Base-by-base conservation (phyloP, 2,113 vertebrate genomes). In the Pogona vitticeps region DNA sequence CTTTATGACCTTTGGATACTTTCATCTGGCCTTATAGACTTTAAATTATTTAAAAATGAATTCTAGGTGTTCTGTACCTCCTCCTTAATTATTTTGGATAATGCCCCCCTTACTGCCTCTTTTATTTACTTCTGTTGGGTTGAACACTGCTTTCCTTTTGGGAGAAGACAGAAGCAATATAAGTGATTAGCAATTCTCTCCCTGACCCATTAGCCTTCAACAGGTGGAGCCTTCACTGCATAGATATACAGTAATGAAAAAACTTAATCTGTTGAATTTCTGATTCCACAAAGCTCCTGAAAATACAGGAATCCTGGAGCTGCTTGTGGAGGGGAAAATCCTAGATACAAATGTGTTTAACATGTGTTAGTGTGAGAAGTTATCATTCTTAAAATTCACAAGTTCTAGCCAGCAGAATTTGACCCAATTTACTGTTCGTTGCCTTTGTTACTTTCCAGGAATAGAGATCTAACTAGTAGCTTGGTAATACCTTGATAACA, bases 401-500 rank as follows among this genome's bases (percentile, higher is more conserved):
- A 46, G n/a, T 23, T 46, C 20, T 52, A 56, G 61, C 63, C 63
- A 58, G 33, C 33, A 58, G 61, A 58, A 70, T 70, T 18, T 58
- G n/a, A 85, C 15, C 52, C 42, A 28, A 36, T 68, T 17, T 70
- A 33, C 68, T 17, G 10, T 33, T 56, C 59, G 76, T 85, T 52
- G 40, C 38, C 33, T 85, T 9, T 70, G 7, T 67, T 77, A 42
- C n/a, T 67, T 26, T 70, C 18, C 52, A 82, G 31, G 18, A 82
- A 52, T 31, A 31, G 46, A 52, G 10, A 52, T 5, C 10, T 52
- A 52, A 52, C 46, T 52, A 52, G 10, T 52, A 52, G 56, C 20
- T 79, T 61, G 33, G 20, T 40, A 79, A 61, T 84, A 63, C 71
- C 38, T n/a, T 84, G 26, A 58, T 85, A 78, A 78, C 42, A 76